Evolutionary conservation across 1,140 invertebrate species (phyloP).

Genomic region (Drosophila watanabei): DNA sequence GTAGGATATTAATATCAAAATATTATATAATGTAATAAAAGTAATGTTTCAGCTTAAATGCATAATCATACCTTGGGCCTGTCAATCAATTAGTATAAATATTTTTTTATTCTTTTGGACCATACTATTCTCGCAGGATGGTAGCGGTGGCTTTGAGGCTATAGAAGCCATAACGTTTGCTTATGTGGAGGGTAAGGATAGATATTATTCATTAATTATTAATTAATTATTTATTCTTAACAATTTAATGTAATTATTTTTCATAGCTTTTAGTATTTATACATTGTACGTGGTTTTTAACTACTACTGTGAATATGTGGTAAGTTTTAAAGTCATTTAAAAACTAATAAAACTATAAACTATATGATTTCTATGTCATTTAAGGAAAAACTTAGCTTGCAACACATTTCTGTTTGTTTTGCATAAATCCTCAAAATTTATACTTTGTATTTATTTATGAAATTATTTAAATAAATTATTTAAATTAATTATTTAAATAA

Average conservation of each 20-base stretch:
- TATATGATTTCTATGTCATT: background rate
- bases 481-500: no score
- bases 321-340: background rate
- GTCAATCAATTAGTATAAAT: background rate
- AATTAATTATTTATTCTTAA: no score
- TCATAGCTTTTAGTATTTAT: background rate
- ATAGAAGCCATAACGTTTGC: constrained; percentile 6
- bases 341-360: no score
- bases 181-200: background rate
- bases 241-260: background rate
- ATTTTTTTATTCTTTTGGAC: constrained; percentile 3
- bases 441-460: no score
- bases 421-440: background rate
- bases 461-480: background rate
- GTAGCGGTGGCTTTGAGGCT: background rate
- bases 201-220: no score
- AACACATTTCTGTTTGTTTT: background rate
- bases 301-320: constrained; percentile 6
- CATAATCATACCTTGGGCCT: constrained; percentile 1
- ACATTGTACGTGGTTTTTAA: constrained; percentile 3
- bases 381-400: background rate
- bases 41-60: constrained; percentile 1
- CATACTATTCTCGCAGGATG: constrained; percentile 2
- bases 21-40: background rate
- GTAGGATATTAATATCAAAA: background rate